phyloP scores from a whole-genome alignment of 2,797 vertebrate genomes.

The Enoplosus armatus region DNA sequence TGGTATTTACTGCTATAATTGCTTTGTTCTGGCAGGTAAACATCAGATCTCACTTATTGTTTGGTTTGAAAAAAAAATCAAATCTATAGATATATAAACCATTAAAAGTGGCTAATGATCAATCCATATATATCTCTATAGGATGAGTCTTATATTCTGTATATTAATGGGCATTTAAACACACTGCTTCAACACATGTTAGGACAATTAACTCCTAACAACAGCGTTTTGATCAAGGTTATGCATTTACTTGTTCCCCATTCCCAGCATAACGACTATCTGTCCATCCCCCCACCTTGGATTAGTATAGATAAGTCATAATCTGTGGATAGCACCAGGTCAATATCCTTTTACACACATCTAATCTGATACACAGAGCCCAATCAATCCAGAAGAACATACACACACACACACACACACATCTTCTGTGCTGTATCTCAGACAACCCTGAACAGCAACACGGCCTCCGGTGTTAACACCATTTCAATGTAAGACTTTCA shows the following conservation, averaged over 20 bases:
- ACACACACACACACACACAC: neutral
- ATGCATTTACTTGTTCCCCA: slow-evolving; percentile 3
- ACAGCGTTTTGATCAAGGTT: neutral
- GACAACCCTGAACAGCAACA: neutral
- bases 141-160: neutral
- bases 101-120: neutral
- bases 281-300: slow-evolving; percentile 65
- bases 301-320: slow-evolving; percentile 78
- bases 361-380: slow-evolving; percentile 52
- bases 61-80: no score
- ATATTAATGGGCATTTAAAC: slow-evolving; percentile 9
- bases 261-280: slow-evolving; percentile 9
- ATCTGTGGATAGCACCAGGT: slow-evolving; percentile 71
- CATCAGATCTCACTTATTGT: neutral
- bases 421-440: neutral
- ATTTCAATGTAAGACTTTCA: neutral
- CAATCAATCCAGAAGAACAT: slow-evolving; percentile 47
- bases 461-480: neutral
- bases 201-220: neutral
- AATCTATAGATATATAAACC: no score
- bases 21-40: neutral
- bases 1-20: neutral
- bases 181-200: neutral
- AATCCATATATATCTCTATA: neutral
- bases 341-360: slow-evolving; percentile 66